Percentiles rank a stretch among this genome's conserved stretches.
phyloP scores from a whole-genome alignment of 1,140 invertebrate genomes.

The Tetragonula clypearis region DNA sequence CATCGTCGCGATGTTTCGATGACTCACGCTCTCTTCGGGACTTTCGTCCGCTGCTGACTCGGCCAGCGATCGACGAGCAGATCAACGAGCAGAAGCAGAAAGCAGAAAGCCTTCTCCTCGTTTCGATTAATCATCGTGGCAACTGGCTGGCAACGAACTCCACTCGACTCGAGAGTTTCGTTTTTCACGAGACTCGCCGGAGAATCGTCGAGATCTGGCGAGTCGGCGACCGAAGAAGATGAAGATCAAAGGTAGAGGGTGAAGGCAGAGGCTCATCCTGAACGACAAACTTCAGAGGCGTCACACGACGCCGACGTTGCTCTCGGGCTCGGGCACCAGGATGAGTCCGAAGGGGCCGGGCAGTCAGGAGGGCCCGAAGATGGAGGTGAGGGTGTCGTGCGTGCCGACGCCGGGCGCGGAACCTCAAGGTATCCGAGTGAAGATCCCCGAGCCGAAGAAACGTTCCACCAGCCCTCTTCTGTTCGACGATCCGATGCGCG shows the following conservation, averaged over 20 bases:
- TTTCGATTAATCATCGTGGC: neutral
- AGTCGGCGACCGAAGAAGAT: neutral
- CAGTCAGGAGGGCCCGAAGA: constrained; percentile 70
- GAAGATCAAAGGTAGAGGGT: neutral
- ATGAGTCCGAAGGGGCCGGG: constrained; percentile 78
- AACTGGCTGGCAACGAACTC: no score
- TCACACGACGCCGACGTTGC: constrained; percentile 75
- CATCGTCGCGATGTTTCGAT: neutral
- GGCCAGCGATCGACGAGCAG: neutral
- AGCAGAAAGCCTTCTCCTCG: neutral
- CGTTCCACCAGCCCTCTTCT: constrained; percentile 73
- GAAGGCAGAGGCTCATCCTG: constrained; percentile 59
- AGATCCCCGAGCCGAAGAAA: constrained; percentile 78
- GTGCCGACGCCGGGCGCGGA: constrained; percentile 74
- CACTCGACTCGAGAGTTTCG: no score
- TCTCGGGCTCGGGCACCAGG: constrained; percentile 52
- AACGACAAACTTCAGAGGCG: constrained; percentile 73
- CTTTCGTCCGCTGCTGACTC: neutral
- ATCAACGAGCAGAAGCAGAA: no score
- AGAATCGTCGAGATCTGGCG: neutral
- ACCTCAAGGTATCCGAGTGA: constrained; percentile 75
- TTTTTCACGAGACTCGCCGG: neutral
- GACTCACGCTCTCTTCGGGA: neutral
- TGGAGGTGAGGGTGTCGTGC: constrained; percentile 78
- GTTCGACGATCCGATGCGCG: constrained; percentile 55